Evolutionary conservation across 2,113 vertebrate genomes (phyloP), one percentile per base, ranked within the genome.

Genomic region (Amphiprion ocellaris): DNA sequence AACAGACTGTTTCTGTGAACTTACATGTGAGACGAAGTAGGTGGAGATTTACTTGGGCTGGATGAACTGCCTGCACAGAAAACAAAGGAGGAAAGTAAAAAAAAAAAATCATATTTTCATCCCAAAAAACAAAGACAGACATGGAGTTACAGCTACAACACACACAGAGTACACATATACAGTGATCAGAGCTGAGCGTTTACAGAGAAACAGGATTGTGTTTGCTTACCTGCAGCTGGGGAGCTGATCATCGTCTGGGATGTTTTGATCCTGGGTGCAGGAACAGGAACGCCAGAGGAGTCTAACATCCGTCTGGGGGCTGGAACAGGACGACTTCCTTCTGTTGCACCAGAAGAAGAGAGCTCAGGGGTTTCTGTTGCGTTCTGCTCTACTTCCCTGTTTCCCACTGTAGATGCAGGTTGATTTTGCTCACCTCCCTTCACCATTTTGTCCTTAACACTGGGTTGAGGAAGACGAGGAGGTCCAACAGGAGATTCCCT

Each of bases 141-240:
- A 33, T 11, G 17, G 12, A 26, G 2, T 5, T 37, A 16, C 33
- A 64, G 21, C 17, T 26, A 52, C 4, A 49, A 37, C 33, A 80
- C 10, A 28, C 1, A 0, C 24, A 41, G 1, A 65, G 23, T 28
- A 17, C 15, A 58, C 10, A 15, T 50, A 21, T 17, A 0, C 33
- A 23, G 58, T 15, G 19, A 44, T 6, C 16, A 19, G 49, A 30
- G 6, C 30, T 30, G 30, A 30, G 30, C 30, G 30, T 5, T 6
- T 9, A 52, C 15, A 68, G 23, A 26, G 10, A 50, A 73, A 37
- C 26, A 54, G 17, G 4, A 11, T 0, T 10, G 39, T 23, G 19
- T 0, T 7, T 9, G 1, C 61, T 87, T 49, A 94, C 93, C 91
- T 79, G 85, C 59, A 67, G 78, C 10, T 1, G 61, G 2, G 9